Evolutionary conservation across 2,797 vertebrate genomes (phyloP).

Genomic region (Halcyon badia): DNA sequence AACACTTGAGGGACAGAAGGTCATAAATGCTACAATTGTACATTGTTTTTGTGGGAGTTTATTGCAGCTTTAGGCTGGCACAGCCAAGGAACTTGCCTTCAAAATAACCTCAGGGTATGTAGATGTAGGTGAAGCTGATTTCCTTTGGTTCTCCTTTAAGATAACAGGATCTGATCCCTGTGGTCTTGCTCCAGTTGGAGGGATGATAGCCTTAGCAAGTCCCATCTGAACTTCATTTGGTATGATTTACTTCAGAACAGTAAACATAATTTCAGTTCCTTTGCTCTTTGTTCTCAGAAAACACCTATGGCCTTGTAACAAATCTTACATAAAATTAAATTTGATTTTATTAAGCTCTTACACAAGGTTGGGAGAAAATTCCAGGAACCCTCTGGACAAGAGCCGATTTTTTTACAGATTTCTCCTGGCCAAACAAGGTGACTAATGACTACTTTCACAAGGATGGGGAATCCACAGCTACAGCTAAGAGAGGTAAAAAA

Average conservation of each 20-base stretch:
- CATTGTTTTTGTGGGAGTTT: slow-evolving; percentile 43
- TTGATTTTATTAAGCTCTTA: slow-evolving; percentile 31
- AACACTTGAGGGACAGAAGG: slow-evolving; percentile 23
- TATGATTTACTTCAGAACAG: not conserved
- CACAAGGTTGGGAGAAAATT: slow-evolving; percentile 49
- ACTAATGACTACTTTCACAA: slow-evolving; percentile 43
- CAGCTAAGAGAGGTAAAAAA: slow-evolving; percentile 17
- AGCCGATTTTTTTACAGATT: not conserved
- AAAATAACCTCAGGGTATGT: not conserved
- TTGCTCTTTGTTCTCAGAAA: not conserved
- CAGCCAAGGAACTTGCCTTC: not conserved
- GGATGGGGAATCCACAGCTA: slow-evolving; percentile 50
- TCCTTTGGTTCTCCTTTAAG: not conserved
- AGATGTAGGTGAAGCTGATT: not conserved
- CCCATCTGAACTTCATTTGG: not conserved
- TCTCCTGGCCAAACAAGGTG: slow-evolving; percentile 13
- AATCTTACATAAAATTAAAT: slow-evolving; percentile 9
- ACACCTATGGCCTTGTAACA: slow-evolving; percentile 6
- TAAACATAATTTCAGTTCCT: not conserved
- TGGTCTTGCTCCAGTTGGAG: not conserved
- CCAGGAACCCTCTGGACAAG: not conserved
- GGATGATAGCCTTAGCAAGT: not conserved
- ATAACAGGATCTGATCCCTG: not conserved
- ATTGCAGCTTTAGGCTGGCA: slow-evolving; percentile 27
- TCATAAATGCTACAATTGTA: slow-evolving; percentile 1